phyloP scores from a whole-genome alignment of 2,113 vertebrate genomes.

The Sarotherodon lohbergeri region DNA sequence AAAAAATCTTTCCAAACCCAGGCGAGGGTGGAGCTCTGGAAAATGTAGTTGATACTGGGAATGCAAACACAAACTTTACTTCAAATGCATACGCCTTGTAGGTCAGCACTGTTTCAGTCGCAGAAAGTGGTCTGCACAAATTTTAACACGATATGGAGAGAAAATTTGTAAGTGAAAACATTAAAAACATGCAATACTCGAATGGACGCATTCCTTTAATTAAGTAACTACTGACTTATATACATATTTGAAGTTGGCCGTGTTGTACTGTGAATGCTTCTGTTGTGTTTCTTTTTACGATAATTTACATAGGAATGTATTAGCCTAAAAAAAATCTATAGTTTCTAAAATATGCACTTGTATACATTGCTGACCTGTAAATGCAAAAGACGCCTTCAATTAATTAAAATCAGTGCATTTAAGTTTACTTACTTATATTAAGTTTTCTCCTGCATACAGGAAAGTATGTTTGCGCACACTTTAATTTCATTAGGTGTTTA shows the following conservation, averaged over 20 bases:
- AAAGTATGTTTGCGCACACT: background rate
- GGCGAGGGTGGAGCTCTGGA: constrained; percentile 50
- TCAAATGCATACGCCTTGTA: background rate
- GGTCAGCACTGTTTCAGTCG: background rate
- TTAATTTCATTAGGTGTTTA: background rate
- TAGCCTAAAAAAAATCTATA: background rate
- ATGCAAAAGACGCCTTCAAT: background rate
- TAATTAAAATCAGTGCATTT: background rate
- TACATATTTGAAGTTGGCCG: background rate
- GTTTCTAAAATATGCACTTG: background rate
- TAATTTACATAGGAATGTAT: background rate
- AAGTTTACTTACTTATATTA: background rate
- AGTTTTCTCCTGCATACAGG: background rate
- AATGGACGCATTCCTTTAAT: background rate
- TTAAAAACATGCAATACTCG: background rate
- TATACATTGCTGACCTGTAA: background rate
- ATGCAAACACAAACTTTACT: constrained; percentile 16
- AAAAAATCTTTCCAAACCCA: constrained; percentile 26
- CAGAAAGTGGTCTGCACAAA: background rate
- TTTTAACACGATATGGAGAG: background rate
- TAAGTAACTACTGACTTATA: background rate
- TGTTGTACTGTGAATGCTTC: background rate
- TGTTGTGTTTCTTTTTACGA: background rate
- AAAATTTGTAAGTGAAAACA: background rate
- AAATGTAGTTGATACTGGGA: constrained; percentile 25